Evolutionary conservation across 1,140 invertebrate species (phyloP).

Genomic region (Pseudomyrmex concolor): DNA sequence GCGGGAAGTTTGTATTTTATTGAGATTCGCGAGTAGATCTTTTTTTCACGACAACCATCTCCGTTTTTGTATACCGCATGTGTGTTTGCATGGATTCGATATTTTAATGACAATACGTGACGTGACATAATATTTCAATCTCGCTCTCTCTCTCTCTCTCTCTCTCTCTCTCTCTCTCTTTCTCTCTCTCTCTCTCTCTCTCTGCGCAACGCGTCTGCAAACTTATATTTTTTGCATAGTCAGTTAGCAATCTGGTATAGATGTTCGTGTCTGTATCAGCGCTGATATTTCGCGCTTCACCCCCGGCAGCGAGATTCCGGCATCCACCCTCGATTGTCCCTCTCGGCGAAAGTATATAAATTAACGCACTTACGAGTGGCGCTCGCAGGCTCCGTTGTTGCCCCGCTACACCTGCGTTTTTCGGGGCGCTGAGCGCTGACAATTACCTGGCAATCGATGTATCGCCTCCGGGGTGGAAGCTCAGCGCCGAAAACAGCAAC

Average conservation of each 20-base stretch:
- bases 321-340: constrained; percentile 46
- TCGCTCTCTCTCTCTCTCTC: not conserved
- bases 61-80: not conserved
- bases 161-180: no score
- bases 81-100: not conserved
- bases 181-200: no score
- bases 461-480: constrained; percentile 78
- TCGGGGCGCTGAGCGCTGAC: constrained; percentile 82
- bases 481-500: constrained; percentile 75
- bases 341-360: constrained; percentile 75
- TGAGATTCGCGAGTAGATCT: not conserved
- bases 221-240: constrained; percentile 26
- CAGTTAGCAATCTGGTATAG: constrained; percentile 51
- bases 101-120: not conserved
- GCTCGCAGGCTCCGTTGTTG: constrained; percentile 74
- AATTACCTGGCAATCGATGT: constrained; percentile 84
- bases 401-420: constrained; percentile 79
- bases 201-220: not conserved
- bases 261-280: constrained; percentile 32
- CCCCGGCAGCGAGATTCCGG: constrained; percentile 49
- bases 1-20: not conserved
- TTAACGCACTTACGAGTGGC: constrained; percentile 80
- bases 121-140: not conserved
- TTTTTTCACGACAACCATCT: not conserved
- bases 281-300: constrained; percentile 51